A percentile compares a stretch with the other conserved stretches of the same genome.
phyloP scores from a whole-genome alignment of 2,797 vertebrate genomes.

The Urocyon cinereoargenteus region DNA sequence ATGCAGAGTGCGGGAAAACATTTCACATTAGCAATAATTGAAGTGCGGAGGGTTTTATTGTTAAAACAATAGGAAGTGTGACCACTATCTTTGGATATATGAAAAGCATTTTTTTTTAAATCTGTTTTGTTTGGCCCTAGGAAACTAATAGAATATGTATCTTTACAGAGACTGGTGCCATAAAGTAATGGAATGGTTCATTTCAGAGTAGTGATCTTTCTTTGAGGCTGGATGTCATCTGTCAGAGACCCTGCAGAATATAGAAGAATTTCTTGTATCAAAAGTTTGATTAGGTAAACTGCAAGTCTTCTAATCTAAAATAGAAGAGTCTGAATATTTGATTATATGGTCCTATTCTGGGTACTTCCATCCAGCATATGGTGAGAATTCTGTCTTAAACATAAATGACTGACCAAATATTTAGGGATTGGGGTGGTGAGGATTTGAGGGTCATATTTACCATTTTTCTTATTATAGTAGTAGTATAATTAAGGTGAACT shows the following conservation, averaged over 20 bases:
- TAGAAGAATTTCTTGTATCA: slow-evolving; percentile 15
- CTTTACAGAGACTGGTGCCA: not conserved
- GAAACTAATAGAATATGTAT: not conserved
- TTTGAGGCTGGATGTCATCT: not conserved
- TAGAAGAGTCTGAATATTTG: slow-evolving; percentile 54
- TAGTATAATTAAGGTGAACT: not conserved
- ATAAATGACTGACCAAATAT: not conserved
- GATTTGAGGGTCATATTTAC: not conserved
- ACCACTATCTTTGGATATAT: not conserved
- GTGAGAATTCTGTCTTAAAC: slow-evolving; percentile 19
- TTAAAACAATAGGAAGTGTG: slow-evolving; percentile 44
- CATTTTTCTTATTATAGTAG: not conserved
- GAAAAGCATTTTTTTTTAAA: not conserved
- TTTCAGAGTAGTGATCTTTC: not conserved
- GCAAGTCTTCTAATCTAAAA: slow-evolving; percentile 23
- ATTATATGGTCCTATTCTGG: not conserved
- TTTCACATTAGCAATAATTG: not conserved
- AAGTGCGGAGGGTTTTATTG: not conserved
- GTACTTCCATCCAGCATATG: not conserved
- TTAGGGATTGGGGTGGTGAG: not conserved
- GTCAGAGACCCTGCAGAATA: not conserved
- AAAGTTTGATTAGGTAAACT: slow-evolving; percentile 16
- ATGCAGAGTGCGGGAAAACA: slow-evolving; percentile 26
- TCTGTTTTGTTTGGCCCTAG: slow-evolving; percentile 17
- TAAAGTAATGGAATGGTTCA: not conserved